Conservation (phyloP, 2,888 invertebrate genomes). For the Tetragonisca angustula region DNA sequence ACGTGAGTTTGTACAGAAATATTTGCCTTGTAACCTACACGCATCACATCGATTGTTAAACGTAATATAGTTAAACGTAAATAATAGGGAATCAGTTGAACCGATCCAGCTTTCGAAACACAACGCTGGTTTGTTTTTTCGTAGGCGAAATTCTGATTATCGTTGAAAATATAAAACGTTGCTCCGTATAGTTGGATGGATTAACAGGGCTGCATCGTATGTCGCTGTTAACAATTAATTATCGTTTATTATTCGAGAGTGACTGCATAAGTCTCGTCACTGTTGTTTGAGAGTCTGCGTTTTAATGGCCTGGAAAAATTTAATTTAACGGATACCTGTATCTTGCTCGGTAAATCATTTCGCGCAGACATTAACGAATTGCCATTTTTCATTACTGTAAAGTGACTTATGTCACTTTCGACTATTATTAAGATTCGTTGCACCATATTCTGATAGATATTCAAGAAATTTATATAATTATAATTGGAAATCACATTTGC, state of each 20-base stretch:
- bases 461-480: too few relatives aligned
- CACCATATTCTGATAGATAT: too few relatives aligned
- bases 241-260: neutral
- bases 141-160: neutral
- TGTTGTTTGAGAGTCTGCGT: too few relatives aligned
- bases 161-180: neutral
- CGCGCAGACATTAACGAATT: too few relatives aligned
- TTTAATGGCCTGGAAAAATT: too few relatives aligned
- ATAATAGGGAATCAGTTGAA: neutral
- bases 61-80: neutral
- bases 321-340: too few relatives aligned
- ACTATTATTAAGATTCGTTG: too few relatives aligned
- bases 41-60: neutral
- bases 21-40: conserved; percentile 2
- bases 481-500: too few relatives aligned
- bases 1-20: neutral
- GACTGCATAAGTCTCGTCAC: too few relatives aligned
- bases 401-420: too few relatives aligned
- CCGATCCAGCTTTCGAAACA: neutral
- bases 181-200: neutral
- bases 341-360: too few relatives aligned
- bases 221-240: conserved; percentile 42
- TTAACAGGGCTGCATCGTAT: conserved; percentile 2
- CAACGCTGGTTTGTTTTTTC: neutral
- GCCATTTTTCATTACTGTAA: too few relatives aligned